Evolutionary conservation across 1,140 invertebrate species (phyloP).

Genomic region (Leptonema lineaticorne): DNA sequence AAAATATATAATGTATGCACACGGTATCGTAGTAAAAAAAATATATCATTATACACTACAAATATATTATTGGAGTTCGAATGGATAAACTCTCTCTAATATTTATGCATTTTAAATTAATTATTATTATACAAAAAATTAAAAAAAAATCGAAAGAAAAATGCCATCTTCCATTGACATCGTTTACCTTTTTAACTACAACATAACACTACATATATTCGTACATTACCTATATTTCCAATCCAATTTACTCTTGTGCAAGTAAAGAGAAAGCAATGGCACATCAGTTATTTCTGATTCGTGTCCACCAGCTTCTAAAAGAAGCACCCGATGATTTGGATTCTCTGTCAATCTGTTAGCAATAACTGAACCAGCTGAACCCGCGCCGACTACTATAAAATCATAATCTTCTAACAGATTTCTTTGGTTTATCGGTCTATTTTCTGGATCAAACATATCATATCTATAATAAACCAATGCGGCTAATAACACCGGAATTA

Average conservation of each 20-base stretch:
- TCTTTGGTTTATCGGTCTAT: slow-evolving; percentile 69
- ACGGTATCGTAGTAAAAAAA: too few species aligned
- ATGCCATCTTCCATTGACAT: not conserved
- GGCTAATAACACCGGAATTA: slow-evolving; percentile 76
- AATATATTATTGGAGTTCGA: too few species aligned
- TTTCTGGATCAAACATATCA: slow-evolving; percentile 82
- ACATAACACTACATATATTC: not conserved
- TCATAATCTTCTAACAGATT: slow-evolving; percentile 70
- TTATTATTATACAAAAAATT: too few species aligned
- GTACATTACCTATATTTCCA: slow-evolving; percentile 82
- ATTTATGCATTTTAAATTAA: too few species aligned
- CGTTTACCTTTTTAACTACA: not conserved
- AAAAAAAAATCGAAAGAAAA: not conserved
- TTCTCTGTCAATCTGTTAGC: slow-evolving; percentile 82
- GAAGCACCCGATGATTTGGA: slow-evolving; percentile 73
- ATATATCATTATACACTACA: too few species aligned
- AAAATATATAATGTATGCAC: not conserved
- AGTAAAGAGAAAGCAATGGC: slow-evolving; percentile 77
- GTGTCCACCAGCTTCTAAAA: slow-evolving; percentile 86
- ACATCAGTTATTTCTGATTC: slow-evolving; percentile 83
- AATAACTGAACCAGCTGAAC: slow-evolving; percentile 84
- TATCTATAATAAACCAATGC: slow-evolving; percentile 83
- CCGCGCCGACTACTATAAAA: slow-evolving; percentile 78
- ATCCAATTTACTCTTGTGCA: slow-evolving; percentile 88
- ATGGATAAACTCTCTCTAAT: too few species aligned